Base-by-base conservation (phyloP, 2,888 invertebrate genomes). In the Stegana nigrithorax region DNA sequence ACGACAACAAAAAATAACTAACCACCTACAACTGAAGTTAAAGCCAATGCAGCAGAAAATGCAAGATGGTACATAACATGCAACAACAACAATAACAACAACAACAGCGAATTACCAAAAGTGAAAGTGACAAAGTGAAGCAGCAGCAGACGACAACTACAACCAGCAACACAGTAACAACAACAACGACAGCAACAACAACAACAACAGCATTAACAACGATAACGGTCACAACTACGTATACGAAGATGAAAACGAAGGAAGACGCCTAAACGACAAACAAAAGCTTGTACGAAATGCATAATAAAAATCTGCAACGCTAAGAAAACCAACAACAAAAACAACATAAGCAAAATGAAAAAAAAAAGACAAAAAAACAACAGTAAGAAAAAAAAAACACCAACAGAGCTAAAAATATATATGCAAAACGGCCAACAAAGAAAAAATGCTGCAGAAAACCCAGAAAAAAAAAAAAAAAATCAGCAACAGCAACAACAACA, bases 281-380 rank as follows among this genome's bases (percentile, higher is more conserved):
- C 75, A 79, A 75, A 79, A 79, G 62, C 59, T 65, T 57, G 50
- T 59, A 63, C n/a, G 10, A 39, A 39, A 4, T 39, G 12, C 39
- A 39, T 39, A 39, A 67, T 64, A 72, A 63, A 59, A 50, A 45
- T 69, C 73, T 77, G 65, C 78, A 73, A 69, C 73, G 71, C n/a
- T n/a, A n/a, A n/a, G n/a, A n/a, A 78, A 78, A 44, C 70, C 70
- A 75, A 75, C 70, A 75, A 75, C 73, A 79, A 75, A 69, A 59
- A 55, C 67, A 69, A 64, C 68, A 69, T 59, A 67, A 51, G 47
- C 63, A 62, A 67, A 65, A 63, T 32, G 59, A 45, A 27, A 23
- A 56, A 32, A 32, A 21, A 63, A 27, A 63, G 61, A 59, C 25
- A 62, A 60, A 63, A 25, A 44, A 39, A 56, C 45, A 51, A 58